Evolutionary conservation across 2,888 invertebrate species (phyloP).

Genomic region (Chymomyza caudatula): DNA sequence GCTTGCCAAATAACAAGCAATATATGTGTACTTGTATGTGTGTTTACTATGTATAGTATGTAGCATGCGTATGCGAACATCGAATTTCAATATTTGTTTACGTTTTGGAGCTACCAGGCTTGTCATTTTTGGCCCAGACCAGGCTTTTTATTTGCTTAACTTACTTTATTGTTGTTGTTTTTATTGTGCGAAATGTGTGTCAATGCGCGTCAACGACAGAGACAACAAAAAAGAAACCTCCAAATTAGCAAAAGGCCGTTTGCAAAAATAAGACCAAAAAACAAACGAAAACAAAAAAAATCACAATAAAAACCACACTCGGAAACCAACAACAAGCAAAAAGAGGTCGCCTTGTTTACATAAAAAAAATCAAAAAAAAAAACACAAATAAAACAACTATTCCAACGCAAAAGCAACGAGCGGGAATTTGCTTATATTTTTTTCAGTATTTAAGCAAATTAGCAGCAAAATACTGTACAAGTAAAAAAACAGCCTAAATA

Average conservation of each 20-base stretch:
- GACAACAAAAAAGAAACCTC: constrained; percentile 37
- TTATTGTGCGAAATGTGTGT: constrained; percentile 57
- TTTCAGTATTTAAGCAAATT: not conserved
- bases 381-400: constrained; percentile 24
- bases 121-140: constrained; percentile 18
- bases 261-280: constrained; percentile 16
- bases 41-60: not conserved
- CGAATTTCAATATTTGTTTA: constrained; percentile 59
- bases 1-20: not conserved
- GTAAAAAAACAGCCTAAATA: constrained; percentile 13
- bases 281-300: constrained; percentile 31
- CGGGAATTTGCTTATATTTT: not conserved
- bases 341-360: constrained; percentile 60
- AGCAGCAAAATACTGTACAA: constrained; percentile 12
- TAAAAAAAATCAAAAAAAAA: constrained; percentile 28
- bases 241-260: constrained; percentile 47
- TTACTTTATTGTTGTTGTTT: constrained; percentile 53
- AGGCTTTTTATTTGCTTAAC: constrained; percentile 57
- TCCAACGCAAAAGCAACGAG: constrained; percentile 8
- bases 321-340: constrained; percentile 22
- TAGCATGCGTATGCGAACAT: not conserved
- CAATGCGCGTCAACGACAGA: constrained; percentile 33
- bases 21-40: not conserved
- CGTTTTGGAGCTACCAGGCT: constrained; percentile 38
- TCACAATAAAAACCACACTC: constrained; percentile 40